Conservation (phyloP, 2,797 vertebrate genomes). For the Adrianichthys oophorus region DNA sequence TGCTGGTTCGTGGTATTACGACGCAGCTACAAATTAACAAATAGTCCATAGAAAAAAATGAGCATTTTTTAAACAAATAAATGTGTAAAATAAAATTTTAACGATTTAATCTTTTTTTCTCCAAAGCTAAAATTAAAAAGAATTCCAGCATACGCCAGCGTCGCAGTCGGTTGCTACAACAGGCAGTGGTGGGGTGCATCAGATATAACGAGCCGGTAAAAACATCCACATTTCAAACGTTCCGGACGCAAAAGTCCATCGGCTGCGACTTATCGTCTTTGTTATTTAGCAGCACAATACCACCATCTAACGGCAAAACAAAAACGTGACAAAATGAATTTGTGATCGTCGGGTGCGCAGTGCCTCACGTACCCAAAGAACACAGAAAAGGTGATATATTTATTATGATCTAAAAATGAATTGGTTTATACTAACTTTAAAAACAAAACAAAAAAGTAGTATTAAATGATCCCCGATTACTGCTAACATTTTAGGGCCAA, state of each 20-base stretch:
- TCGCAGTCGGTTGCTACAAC: constrained; percentile 59
- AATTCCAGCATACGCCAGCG: too few relatives aligned
- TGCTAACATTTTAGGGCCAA: constrained; percentile 17
- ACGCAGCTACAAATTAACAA: too few relatives aligned
- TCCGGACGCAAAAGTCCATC: constrained; percentile 32
- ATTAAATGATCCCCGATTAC: background rate
- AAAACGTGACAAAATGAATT: constrained; percentile 19
- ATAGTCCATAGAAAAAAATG: too few relatives aligned
- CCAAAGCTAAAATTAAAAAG: too few relatives aligned
- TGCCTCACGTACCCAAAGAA: background rate
- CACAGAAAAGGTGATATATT: background rate
- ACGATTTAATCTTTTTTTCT: too few relatives aligned
- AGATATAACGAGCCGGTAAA: constrained; percentile 6
- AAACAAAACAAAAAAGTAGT: too few relatives aligned
- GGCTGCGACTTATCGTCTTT: background rate
- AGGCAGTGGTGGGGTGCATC: constrained; percentile 17
- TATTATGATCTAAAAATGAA: background rate
- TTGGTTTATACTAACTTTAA: too few relatives aligned
- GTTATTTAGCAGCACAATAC: background rate
- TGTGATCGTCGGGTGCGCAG: background rate
- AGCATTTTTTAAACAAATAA: too few relatives aligned
- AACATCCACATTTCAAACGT: constrained; percentile 11
- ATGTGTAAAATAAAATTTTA: too few relatives aligned
- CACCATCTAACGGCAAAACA: constrained; percentile 30
- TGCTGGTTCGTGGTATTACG: too few relatives aligned